Evolutionary conservation across 2,888 invertebrate species (phyloP).

Genomic region (Spodoptera picta): DNA sequence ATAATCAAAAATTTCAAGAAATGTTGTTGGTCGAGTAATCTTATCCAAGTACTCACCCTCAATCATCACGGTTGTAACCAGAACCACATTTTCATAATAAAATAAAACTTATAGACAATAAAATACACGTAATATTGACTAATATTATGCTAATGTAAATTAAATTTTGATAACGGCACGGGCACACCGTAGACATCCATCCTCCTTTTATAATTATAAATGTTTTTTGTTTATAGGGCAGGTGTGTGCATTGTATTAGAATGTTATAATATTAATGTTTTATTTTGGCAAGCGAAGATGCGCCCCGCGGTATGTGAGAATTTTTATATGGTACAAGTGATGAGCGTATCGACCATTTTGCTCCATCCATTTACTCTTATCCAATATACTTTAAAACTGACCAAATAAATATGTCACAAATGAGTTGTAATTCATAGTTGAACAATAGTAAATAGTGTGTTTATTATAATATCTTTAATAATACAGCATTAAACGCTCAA

Average conservation of each 20-base stretch:
- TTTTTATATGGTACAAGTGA: conserved; percentile 41
- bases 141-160: conserved; percentile 48
- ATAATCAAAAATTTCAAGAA: no score
- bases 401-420: no score
- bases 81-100: no score
- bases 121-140: conserved; percentile 18
- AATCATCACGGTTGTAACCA: no score
- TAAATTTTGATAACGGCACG: conserved; percentile 35
- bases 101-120: not conserved
- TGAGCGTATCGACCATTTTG: conserved; percentile 10
- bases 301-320: conserved; percentile 62
- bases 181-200: conserved; percentile 52
- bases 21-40: no score
- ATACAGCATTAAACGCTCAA: no score
- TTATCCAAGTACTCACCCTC: no score
- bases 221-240: conserved; percentile 68
- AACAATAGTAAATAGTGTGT: no score
- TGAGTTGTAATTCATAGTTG: no score
- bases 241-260: conserved; percentile 78
- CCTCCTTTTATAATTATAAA: conserved; percentile 53
- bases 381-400: no score
- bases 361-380: no score
- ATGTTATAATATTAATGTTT: conserved; percentile 85
- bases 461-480: no score
- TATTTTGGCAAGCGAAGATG: conserved; percentile 85